phyloP scores from a whole-genome alignment of 2,888 invertebrate species.

The Schizotus pectinicornis region DNA sequence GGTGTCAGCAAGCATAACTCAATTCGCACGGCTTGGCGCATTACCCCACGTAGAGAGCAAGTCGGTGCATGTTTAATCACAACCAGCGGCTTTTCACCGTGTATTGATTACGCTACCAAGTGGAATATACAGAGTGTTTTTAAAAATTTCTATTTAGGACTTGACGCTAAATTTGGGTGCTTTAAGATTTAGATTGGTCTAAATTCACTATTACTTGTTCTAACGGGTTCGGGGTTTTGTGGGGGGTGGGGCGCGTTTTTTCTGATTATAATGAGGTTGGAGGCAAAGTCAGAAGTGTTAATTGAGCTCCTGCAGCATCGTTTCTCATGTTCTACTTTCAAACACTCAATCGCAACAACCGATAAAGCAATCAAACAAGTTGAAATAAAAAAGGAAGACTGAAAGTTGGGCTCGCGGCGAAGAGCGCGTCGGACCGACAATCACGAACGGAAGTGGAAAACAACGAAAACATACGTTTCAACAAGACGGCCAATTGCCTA shows the following conservation, averaged over 20 bases:
- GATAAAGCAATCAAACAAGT: conserved; percentile 63
- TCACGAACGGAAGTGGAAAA: conserved; percentile 40
- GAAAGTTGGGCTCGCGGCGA: conserved; percentile 33
- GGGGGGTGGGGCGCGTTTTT: not conserved
- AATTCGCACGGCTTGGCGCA: no score
- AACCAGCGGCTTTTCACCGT: no score
- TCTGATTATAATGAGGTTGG: not conserved
- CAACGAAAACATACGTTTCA: conserved; percentile 43
- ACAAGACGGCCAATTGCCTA: conserved; percentile 44
- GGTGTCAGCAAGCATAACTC: no score
- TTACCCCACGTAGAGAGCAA: no score
- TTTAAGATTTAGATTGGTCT: no score
- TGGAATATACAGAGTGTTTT: no score
- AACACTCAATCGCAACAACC: conserved; percentile 60
- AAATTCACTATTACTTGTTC: no score
- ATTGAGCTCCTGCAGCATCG: conserved; percentile 21
- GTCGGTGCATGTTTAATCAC: no score
- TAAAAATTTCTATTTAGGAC: no score
- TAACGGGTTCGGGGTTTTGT: no score
- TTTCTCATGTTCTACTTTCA: conserved; percentile 51
- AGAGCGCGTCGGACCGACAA: conserved; percentile 32
- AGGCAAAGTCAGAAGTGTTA: conserved; percentile 4
- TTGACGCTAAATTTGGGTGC: no score
- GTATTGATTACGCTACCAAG: no score
- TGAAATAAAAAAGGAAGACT: conserved; percentile 40